Evolutionary conservation across 2,797 vertebrate genomes (phyloP).

Genomic region (Galaxias olidus): DNA sequence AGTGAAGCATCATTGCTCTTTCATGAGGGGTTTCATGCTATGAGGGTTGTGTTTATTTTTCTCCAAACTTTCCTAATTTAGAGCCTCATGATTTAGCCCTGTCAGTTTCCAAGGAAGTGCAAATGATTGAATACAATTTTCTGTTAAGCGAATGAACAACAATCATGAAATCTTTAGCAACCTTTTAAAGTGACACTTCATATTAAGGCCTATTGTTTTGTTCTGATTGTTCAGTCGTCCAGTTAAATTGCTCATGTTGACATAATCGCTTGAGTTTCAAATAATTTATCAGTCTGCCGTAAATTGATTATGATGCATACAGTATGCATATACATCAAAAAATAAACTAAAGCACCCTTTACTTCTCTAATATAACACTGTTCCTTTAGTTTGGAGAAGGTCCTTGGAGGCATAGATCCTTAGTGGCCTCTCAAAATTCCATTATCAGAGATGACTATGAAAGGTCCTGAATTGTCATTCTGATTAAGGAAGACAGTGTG

Average conservation of each 20-base stretch:
- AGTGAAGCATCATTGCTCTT: constrained; percentile 7
- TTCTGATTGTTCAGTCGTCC: no score
- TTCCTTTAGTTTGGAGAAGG: constrained; percentile 8
- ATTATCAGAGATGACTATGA: constrained; percentile 13
- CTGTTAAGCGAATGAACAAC: constrained; percentile 3
- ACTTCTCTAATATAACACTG: no score
- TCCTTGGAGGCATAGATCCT: neutral
- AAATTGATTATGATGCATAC: no score
- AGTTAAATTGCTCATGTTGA: no score
- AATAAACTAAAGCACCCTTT: no score
- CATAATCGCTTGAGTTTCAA: no score
- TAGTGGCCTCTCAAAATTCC: neutral
- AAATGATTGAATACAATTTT: neutral
- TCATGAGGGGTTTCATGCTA: constrained; percentile 2
- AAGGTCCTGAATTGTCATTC: constrained; percentile 1
- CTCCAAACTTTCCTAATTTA: neutral
- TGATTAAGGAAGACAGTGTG: constrained; percentile 7
- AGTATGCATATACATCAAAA: no score
- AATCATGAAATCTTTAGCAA: neutral
- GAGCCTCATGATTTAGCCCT: neutral
- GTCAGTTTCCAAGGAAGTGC: neutral
- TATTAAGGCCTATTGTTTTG: no score
- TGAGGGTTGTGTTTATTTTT: constrained; percentile 1
- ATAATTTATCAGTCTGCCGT: no score
- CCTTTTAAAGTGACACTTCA: neutral